Evolutionary conservation across 2,888 invertebrate species (phyloP), one percentile per base, ranked within the genome.

Genomic region (Mylabris sibirica): DNA sequence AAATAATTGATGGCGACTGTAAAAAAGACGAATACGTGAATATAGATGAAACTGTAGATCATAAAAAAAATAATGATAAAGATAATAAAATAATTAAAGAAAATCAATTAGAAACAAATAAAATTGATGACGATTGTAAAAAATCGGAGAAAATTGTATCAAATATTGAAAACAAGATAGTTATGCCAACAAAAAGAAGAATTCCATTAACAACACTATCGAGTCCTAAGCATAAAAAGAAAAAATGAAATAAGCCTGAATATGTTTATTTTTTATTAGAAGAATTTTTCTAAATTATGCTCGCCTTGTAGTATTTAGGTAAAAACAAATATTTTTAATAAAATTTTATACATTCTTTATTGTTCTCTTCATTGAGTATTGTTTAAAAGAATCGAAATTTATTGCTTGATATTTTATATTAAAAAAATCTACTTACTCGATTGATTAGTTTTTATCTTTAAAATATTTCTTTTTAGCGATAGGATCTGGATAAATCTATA

Each of bases 401-500:
- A 30, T 8, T 4, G 8, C 4, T 4, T 30, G 4, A 30, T 30
- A 8, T 30, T 30, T 30, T 30, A 30, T 30, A 30, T 6, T 30
- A 30, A 30, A 30, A 30, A 30, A 30, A n/a, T n/a, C 1, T 8
- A 30, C 30, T 30, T 30, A 30, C 30, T 4, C 30, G 11, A 35
- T 11, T 35, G n/a, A n/a, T n/a, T 8, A 38, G 3, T 38, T 38
- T 12, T 14, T 12, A 71, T 90, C 86, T 80, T 92, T 93, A 84
- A 94, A 94, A 83, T 93, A 94, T 81, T 93, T 93, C 77, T 90
- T 91, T 84, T 94, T 94, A 79, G 92, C 93, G 74, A 89, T 88
- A 17, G 93, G 93, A 82, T 93, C 93, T 2, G 94, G 93, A 78
- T 94, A 93, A 75, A 94, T 94, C 93, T 94, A 87, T 72, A 90